These are phyloP conservation scores for Pristionchus japonicus DNA, from an alignment of 2,888 invertebrate species.

Conservation along the genomic window DNA sequence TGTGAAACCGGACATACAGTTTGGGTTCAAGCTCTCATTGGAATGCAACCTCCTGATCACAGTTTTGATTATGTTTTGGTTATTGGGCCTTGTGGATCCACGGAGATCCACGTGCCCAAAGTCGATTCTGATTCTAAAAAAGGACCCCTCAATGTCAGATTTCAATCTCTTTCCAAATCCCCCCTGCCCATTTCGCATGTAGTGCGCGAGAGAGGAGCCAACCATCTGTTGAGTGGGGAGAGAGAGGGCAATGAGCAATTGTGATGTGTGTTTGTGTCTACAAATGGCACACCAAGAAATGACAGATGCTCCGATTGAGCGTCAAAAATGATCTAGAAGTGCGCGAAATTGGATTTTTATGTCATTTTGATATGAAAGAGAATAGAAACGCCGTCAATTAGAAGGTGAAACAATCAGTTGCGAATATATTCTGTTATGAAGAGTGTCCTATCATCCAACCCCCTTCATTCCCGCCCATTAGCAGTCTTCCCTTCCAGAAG, in stretches of 20 bases:
- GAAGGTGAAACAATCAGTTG: no score
- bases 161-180: neutral
- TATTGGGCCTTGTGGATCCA: no score
- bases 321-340: neutral
- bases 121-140: no score
- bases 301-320: neutral
- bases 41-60: no score
- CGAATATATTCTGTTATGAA: no score
- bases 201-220: neutral
- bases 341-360: neutral
- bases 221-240: neutral
- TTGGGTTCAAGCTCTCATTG: no score
- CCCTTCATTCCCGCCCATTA: neutral
- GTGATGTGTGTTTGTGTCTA: neutral
- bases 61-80: no score
- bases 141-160: neutral
- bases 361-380: no score
- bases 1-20: no score
- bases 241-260: constrained; percentile 8
- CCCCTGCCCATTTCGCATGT: neutral
- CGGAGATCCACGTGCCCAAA: no score
- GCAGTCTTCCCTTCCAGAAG: neutral
- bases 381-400: no score
- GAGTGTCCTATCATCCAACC: neutral
- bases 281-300: neutral